phyloP scores from a whole-genome alignment of 2,888 invertebrate genomes.

The Anorthoa munda region DNA sequence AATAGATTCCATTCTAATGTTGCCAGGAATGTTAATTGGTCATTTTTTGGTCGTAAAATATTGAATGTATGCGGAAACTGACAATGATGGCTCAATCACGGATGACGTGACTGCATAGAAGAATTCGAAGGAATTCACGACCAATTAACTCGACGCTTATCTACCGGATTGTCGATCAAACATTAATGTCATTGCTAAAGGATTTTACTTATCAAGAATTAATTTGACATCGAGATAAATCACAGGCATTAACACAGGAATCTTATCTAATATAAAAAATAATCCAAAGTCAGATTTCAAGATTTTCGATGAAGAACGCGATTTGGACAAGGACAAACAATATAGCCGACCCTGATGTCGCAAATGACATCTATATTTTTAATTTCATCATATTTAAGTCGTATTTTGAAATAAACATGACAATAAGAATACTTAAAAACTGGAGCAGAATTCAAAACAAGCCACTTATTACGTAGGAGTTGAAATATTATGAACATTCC shows the following conservation, averaged over 20 bases:
- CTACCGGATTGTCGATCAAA: constrained; percentile 57
- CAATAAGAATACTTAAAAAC: constrained; percentile 72
- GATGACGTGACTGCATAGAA: constrained; percentile 56
- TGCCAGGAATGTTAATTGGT: constrained; percentile 61
- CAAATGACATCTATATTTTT: constrained; percentile 60
- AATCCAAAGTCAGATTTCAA: constrained; percentile 34
- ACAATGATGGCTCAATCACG: constrained; percentile 52
- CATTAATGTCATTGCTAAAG: constrained; percentile 62
- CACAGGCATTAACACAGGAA: constrained; percentile 36
- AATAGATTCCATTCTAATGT: constrained; percentile 43
- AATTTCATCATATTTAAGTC: constrained; percentile 37
- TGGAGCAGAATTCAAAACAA: constrained; percentile 80
- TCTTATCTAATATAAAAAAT: constrained; percentile 25
- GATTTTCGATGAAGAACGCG: constrained; percentile 27
- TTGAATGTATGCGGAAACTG: constrained; percentile 64
- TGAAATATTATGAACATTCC: constrained; percentile 72
- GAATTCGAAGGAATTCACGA: constrained; percentile 55
- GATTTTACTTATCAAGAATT: constrained; percentile 67
- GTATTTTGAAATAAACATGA: constrained; percentile 43
- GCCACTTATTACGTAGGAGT: constrained; percentile 71
- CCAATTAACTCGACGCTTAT: constrained; percentile 53
- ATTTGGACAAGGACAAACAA: constrained; percentile 42
- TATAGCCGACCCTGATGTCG: constrained; percentile 61
- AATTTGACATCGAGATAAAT: constrained; percentile 66
- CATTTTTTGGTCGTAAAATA: constrained; percentile 53